Evolutionary conservation across 2,888 invertebrate species (phyloP), one percentile per base, ranked within the genome.

Genomic region (Yponomeuta evonymella): DNA sequence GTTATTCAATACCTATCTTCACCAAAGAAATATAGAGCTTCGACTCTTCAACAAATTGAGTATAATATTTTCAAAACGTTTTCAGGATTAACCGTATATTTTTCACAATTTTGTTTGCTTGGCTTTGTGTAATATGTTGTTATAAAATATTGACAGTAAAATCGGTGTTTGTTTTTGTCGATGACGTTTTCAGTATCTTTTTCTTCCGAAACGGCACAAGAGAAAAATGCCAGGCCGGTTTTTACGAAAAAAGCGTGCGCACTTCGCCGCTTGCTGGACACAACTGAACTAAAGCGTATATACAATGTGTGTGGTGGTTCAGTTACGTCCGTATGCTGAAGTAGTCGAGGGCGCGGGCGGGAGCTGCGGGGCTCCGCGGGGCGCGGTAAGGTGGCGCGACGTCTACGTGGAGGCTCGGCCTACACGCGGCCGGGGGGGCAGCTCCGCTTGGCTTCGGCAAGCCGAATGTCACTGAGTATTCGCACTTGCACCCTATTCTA

Each of bases 361-460:
- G 12, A 12, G 48, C 71, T 64, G 48, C n/a, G 69, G 71, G 77
- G 76, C 68, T 78, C 62, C 67, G 72, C 74, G 75, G 75, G 69
- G 74, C 72, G 74, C 43, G 73, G 76, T 71, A 72, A 36, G 79
- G 88, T 89, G 90, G 89, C 90, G 90, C 87, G 89, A 87, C 88
- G 89, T 79, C 89, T 88, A 90, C 91, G 91, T 91, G 91, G 91
- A 91, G 87, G 89, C 85, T 86, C 84, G 87, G 79, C 85, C 78
- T 87, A 89, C 89, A 89, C 89, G 89, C 89, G 88, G 84, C 85
- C 15, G 15, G 51, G 51, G 51, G 51, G 51, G 78, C 80, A 83
- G 84, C 85, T 75, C 79, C 73, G 76, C 75, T 23, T 29, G 48
- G 48, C 6, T 33, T 63, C 48, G 75, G 78, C 75, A 75, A 75